Evolutionary conservation across 2,797 vertebrate species (phyloP).

Genomic region (Sebastes vulpes): DNA sequence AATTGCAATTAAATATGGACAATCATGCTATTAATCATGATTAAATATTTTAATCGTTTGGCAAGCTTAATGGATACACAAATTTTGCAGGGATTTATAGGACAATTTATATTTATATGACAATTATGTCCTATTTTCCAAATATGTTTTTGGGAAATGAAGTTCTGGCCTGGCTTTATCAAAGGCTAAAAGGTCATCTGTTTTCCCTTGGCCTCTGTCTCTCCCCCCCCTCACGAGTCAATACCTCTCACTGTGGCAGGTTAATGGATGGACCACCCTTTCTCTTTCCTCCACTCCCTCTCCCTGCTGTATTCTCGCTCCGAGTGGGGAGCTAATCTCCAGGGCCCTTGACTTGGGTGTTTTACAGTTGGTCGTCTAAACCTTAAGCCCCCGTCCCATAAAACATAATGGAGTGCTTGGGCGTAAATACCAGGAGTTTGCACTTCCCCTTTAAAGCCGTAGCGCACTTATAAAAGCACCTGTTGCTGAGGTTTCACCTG

Average conservation of each 20-base stretch:
- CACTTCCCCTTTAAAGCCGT: slow-evolving; percentile 74
- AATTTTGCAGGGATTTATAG: slow-evolving; percentile 6
- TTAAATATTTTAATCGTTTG: too few species aligned
- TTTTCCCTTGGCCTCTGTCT: slow-evolving; percentile 61
- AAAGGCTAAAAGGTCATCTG: slow-evolving; percentile 61
- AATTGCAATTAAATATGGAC: too few species aligned
- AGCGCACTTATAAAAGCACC: slow-evolving; percentile 80
- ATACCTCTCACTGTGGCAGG: slow-evolving; percentile 68
- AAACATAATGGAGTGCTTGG: slow-evolving; percentile 82
- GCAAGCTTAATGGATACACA: neutral
- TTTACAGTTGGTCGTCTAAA: slow-evolving; percentile 82
- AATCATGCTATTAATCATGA: too few species aligned
- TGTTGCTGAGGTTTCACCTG: slow-evolving; percentile 77
- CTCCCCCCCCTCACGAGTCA: slow-evolving; percentile 44
- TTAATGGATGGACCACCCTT: slow-evolving; percentile 75
- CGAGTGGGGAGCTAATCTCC: slow-evolving; percentile 58
- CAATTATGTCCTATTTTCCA: too few species aligned
- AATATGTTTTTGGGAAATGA: slow-evolving; percentile 55
- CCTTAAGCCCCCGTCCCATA: slow-evolving; percentile 77
- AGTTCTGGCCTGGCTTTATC: slow-evolving; percentile 47
- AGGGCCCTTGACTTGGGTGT: slow-evolving; percentile 71
- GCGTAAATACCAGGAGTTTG: slow-evolving; percentile 77
- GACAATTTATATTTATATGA: neutral
- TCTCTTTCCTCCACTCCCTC: slow-evolving; percentile 48
- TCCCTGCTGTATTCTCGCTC: slow-evolving; percentile 58